Base-by-base conservation (phyloP, 53 echinoderm and acorn worm species). In the Temnopleurus reevesii region DNA sequence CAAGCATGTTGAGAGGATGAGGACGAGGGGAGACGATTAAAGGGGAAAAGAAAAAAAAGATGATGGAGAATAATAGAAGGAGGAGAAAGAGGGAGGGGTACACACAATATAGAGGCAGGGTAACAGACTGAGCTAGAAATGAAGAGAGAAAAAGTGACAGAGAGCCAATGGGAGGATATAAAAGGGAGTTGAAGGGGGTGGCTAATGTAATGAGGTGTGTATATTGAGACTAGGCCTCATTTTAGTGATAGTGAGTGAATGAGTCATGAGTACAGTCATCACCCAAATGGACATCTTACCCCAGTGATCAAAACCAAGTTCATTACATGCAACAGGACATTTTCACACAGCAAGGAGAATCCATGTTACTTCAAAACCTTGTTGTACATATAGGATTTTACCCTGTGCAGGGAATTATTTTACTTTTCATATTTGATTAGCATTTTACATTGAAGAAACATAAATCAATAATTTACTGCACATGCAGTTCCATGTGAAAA, bases 241-340 rank as follows among this genome's bases (percentile, higher is more conserved):
- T 35, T 21, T 33, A 35, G 57, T 12, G 83, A 55, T 33, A 83
- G 55, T 83, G 54, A 55, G 83, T 4, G 83, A 83, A 55, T 53
- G 83, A 55, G 83, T 83, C 54, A 83, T 83, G 12, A 55, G 33
- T 55, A 55, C 55, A 55, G 80, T 80, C 80, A 80, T 80, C 80
- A 80, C 47, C 80, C 51, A 46, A 27, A 27, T 29, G 46, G 80
- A 46, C 80, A 80, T 46, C 51, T 80, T 29, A 80, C 47, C n/a
- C 31, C n/a, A n/a, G n/a, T n/a, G n/a, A n/a, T n/a, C n/a, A n/a
- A n/a, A n/a, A n/a, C n/a, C n/a, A n/a, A n/a, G n/a, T n/a, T n/a
- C n/a, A n/a, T n/a, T n/a, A n/a, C n/a, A n/a, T n/a, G n/a, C n/a
- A n/a, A n/a, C n/a, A n/a, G n/a, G n/a, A n/a, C n/a, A n/a, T n/a